These are phyloP conservation scores for Thinocorus orbignyianus DNA, from an alignment of 2,113 vertebrate genomes.

Conservation along the genomic window DNA sequence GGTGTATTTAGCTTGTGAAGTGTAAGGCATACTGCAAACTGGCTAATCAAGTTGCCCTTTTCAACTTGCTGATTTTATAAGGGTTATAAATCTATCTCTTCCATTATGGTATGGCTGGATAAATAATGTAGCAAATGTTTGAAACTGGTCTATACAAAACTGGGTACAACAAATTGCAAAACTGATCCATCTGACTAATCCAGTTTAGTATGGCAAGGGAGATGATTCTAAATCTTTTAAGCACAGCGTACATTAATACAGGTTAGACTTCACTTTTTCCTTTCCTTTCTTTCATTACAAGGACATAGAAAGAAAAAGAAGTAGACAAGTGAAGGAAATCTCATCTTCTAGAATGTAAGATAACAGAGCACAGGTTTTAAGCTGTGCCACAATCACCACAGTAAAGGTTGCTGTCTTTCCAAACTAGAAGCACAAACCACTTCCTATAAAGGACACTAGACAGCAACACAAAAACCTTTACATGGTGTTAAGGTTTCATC, in stretches of 20 bases:
- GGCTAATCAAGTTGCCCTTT: constrained; percentile 32
- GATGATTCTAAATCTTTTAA: background rate
- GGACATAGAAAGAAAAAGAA: background rate
- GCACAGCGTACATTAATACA: background rate
- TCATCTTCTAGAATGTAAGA: background rate
- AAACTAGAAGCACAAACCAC: background rate
- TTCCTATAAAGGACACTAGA: background rate
- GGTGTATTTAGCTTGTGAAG: constrained; percentile 19
- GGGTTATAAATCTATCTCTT: background rate
- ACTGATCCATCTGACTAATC: background rate
- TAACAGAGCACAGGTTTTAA: background rate
- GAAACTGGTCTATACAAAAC: background rate
- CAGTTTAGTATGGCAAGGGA: background rate
- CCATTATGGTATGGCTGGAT: background rate
- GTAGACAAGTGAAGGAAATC: background rate
- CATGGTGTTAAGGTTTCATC: background rate
- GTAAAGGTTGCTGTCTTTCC: background rate
- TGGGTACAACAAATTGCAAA: background rate
- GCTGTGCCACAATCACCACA: background rate
- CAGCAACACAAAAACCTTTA: background rate
- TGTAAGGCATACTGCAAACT: background rate
- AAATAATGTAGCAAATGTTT: background rate
- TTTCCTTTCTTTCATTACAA: background rate
- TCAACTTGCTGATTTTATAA: background rate
- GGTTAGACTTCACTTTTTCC: background rate